Evolutionary conservation across 2,113 vertebrate genomes (phyloP).

Genomic region (Gobio gobio): DNA sequence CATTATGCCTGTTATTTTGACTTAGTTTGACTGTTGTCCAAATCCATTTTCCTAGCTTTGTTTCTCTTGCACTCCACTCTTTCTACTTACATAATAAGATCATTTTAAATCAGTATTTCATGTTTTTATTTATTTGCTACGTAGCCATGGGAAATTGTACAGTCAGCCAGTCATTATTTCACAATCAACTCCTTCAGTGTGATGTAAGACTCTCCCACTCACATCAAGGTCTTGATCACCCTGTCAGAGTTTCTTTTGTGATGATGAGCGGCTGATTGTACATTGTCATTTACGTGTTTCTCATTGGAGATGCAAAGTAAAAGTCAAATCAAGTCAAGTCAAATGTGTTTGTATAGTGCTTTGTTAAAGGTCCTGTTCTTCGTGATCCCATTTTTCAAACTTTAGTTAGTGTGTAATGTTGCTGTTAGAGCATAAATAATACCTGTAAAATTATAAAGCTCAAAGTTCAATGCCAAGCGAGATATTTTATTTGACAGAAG

Average conservation of each 20-base stretch:
- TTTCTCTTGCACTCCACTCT: too few species aligned
- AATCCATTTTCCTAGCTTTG: background rate
- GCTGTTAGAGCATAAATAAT: too few species aligned
- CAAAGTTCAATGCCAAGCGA: too few species aligned
- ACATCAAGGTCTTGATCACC: background rate
- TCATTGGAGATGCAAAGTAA: background rate
- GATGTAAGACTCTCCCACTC: background rate
- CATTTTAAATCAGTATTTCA: background rate
- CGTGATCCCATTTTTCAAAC: too few species aligned
- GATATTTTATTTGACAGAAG: too few species aligned
- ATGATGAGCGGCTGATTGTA: background rate
- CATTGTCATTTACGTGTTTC: background rate
- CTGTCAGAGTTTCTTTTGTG: background rate
- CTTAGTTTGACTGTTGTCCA: background rate
- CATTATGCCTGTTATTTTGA: background rate
- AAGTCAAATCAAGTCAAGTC: background rate
- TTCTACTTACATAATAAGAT: background rate
- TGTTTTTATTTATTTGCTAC: background rate
- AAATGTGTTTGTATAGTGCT: too few species aligned
- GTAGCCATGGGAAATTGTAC: background rate
- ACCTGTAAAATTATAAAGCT: too few species aligned
- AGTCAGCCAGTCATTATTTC: background rate
- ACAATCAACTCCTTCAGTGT: background rate
- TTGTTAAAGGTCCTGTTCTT: too few species aligned
- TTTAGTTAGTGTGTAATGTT: too few species aligned